Evolutionary conservation across 2,113 vertebrate genomes (phyloP).

Genomic region (Epinephelus lanceolatus): DNA sequence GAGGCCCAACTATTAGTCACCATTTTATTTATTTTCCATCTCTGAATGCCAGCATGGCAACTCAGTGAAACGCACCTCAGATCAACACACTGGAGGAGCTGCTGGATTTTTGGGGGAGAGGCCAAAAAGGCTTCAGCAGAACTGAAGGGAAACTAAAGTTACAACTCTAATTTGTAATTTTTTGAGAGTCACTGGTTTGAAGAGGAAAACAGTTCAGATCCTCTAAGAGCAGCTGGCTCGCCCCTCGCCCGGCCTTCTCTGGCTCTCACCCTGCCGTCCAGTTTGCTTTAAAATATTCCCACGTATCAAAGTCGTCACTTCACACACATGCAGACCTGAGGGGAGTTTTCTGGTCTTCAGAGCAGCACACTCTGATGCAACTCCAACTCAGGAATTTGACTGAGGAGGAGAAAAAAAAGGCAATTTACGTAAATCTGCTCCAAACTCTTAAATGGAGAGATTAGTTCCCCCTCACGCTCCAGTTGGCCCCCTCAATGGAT

Average conservation of each 20-base stretch:
- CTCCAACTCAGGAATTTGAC: conserved; percentile 89
- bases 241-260: background rate
- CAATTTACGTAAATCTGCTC: conserved; percentile 91
- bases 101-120: background rate
- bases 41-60: background rate
- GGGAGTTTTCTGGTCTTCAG: background rate
- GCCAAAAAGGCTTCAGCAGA: background rate
- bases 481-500: conserved; percentile 91
- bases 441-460: conserved; percentile 94
- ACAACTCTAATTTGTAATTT: conserved; percentile 8
- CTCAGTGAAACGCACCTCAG: background rate
- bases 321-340: background rate
- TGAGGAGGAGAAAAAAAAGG: background rate
- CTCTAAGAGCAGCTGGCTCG: background rate
- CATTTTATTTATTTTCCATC: conserved; percentile 4
- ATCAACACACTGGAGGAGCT: background rate
- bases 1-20: background rate
- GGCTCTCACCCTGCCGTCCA: background rate
- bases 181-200: background rate
- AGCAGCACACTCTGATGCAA: conserved; percentile 60
- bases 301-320: background rate
- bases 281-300: background rate
- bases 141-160: background rate
- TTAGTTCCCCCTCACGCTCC: conserved; percentile 95
- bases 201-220: background rate